phyloP scores from a whole-genome alignment of 2,113 vertebrate genomes.

The Epinephelus moara region DNA sequence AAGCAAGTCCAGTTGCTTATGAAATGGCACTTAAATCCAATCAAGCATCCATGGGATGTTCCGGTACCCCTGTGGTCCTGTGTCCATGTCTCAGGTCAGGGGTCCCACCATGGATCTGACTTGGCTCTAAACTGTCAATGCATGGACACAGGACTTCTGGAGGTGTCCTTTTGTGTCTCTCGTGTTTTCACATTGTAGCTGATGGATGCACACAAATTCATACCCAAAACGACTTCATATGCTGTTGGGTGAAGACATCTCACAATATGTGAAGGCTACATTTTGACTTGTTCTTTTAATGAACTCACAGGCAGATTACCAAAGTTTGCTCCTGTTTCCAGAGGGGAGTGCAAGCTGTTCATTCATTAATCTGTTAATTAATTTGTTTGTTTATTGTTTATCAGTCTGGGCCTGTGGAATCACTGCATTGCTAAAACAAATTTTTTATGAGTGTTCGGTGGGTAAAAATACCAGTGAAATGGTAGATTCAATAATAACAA shows the following conservation, averaged over 20 bases:
- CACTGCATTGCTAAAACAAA: neutral
- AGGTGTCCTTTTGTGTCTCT: too few relatives aligned
- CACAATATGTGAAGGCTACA: neutral
- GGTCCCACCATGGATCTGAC: too few relatives aligned
- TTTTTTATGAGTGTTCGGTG: neutral
- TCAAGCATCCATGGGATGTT: too few relatives aligned
- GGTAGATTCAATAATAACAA: constrained; percentile 2
- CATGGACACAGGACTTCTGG: too few relatives aligned
- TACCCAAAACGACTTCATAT: neutral
- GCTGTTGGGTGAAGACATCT: neutral
- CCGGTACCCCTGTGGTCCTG: too few relatives aligned
- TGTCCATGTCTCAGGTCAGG: too few relatives aligned
- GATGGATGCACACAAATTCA: neutral
- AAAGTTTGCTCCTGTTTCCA: constrained; percentile 16
- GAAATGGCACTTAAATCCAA: too few relatives aligned
- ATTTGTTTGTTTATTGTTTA: constrained; percentile 43
- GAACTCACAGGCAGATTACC: neutral
- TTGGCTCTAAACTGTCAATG: too few relatives aligned
- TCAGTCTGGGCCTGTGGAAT: neutral
- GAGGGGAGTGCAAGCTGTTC: neutral
- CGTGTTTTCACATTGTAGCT: too few relatives aligned
- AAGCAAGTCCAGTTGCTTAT: too few relatives aligned
- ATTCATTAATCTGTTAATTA: constrained; percentile 28
- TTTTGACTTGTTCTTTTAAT: neutral
- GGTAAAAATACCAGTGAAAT: constrained; percentile 3